Percentiles rank a stretch among this genome's conserved stretches.
Conservation (phyloP, 1,140 invertebrate species). For the Drosophila varians region DNA sequence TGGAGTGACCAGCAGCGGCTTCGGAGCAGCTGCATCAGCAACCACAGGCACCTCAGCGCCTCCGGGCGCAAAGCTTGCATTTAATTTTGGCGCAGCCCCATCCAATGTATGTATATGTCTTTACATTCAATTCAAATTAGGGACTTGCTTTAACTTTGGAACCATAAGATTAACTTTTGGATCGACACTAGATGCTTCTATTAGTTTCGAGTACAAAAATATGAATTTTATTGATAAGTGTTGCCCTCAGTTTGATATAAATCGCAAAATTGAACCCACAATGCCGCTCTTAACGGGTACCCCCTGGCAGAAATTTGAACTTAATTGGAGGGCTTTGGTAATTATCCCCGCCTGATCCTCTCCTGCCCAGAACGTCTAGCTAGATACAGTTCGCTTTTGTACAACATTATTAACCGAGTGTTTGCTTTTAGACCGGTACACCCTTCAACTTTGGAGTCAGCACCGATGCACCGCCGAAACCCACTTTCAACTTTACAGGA, state of each 20-base stretch:
- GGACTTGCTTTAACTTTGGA: no score
- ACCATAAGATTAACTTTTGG: no score
- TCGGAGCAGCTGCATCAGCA: slow-evolving; percentile 25
- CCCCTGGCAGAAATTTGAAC: not conserved
- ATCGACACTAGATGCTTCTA: no score
- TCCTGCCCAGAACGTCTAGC: no score
- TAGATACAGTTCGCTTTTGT: no score
- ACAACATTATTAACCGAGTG: not conserved
- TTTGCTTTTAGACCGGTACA: not conserved
- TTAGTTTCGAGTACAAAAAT: not conserved
- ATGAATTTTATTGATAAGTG: no score
- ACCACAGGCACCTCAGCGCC: slow-evolving; percentile 7
- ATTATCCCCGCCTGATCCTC: not conserved
- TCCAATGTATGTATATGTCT: slow-evolving; percentile 51
- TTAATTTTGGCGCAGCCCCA: slow-evolving; percentile 54
- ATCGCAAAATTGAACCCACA: no score
- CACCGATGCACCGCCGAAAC: slow-evolving; percentile 23
- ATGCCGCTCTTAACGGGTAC: no score
- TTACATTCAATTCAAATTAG: no score
- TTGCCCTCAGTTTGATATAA: no score
- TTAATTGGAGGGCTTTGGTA: not conserved
- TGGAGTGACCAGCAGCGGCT: slow-evolving; percentile 5
- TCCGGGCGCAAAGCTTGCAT: slow-evolving; percentile 39
- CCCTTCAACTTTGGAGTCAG: slow-evolving; percentile 53
- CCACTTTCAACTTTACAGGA: slow-evolving; percentile 62